Evolutionary conservation across 2,797 vertebrate species (phyloP).

Genomic region (Mus minutoides): DNA sequence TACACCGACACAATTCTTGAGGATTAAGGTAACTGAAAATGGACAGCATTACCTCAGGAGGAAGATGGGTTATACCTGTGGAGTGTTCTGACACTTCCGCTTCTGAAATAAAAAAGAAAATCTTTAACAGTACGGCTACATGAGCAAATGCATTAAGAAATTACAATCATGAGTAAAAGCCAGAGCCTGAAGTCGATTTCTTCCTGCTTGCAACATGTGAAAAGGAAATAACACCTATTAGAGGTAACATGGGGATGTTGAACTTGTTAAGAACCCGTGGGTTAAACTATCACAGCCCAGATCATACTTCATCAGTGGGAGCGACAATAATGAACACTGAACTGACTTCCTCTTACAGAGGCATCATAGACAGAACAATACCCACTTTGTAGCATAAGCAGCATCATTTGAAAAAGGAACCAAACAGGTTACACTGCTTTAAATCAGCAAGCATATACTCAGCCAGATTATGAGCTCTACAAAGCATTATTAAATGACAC

Average conservation of each 20-base stretch:
- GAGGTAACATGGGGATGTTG: constrained; percentile 47
- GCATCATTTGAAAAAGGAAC: constrained; percentile 77
- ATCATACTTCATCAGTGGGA: constrained; percentile 67
- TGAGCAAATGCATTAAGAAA: constrained; percentile 50
- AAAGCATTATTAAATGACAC: constrained; percentile 59
- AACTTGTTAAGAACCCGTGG: constrained; percentile 42
- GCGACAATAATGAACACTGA: constrained; percentile 65
- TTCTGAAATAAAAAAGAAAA: constrained; percentile 87
- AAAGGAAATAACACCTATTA: constrained; percentile 69
- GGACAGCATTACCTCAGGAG: constrained; percentile 95
- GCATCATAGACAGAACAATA: constrained; percentile 68
- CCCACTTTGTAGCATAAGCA: constrained; percentile 69
- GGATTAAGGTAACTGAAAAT: constrained; percentile 95
- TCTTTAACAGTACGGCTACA: constrained; percentile 37
- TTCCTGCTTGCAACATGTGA: constrained; percentile 60
- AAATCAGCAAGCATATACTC: constrained; percentile 31
- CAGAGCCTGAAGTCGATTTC: constrained; percentile 65
- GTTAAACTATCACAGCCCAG: constrained; percentile 70
- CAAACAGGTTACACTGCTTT: constrained; percentile 78
- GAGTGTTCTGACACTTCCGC: constrained; percentile 87
- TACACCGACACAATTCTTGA: constrained; percentile 94
- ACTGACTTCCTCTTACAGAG: constrained; percentile 74
- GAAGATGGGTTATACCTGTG: constrained; percentile 92
- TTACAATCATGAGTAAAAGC: constrained; percentile 52
- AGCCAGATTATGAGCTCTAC: constrained; percentile 51